phyloP scores from a whole-genome alignment of 2,797 vertebrate genomes.

The Silurus aristotelis region DNA sequence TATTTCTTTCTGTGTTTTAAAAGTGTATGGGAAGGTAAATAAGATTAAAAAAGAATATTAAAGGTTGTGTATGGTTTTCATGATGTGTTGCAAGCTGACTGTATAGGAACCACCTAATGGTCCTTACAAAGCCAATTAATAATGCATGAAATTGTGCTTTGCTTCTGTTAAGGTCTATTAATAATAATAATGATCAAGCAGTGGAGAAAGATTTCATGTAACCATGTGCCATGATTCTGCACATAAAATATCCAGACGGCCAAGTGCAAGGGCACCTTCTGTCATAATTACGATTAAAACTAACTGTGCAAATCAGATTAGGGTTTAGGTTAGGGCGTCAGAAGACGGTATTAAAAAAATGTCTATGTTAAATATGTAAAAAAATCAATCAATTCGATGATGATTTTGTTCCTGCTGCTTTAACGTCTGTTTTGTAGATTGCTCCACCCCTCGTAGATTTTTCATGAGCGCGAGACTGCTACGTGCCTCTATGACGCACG shows the following conservation, averaged over 20 bases:
- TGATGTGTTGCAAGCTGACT: not conserved
- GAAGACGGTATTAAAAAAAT: not conserved
- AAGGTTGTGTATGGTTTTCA: not conserved
- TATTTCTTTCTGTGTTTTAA: not conserved
- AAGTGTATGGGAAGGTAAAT: not conserved
- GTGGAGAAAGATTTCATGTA: conserved; percentile 35
- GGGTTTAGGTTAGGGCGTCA: not conserved
- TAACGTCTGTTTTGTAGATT: not conserved
- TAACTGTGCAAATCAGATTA: too few relatives aligned
- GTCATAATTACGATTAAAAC: conserved; percentile 8
- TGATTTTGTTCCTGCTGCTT: not conserved
- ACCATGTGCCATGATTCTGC: conserved; percentile 1
- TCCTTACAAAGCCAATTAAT: conserved; percentile 31
- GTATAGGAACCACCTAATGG: conserved; percentile 1
- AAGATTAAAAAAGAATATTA: not conserved
- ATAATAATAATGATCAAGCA: conserved; percentile 51
- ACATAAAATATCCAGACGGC: conserved; percentile 24
- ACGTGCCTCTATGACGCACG: conserved; percentile 49
- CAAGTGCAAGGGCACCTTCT: not conserved
- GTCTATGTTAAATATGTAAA: not conserved
- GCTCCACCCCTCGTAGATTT: conserved; percentile 5
- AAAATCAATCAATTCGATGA: not conserved
- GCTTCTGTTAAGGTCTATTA: conserved; percentile 46
- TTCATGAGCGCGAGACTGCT: conserved; percentile 56
- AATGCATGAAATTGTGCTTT: conserved; percentile 48